Conservation (phyloP, 2,113 vertebrate species). For the Chloebia gouldiae region DNA sequence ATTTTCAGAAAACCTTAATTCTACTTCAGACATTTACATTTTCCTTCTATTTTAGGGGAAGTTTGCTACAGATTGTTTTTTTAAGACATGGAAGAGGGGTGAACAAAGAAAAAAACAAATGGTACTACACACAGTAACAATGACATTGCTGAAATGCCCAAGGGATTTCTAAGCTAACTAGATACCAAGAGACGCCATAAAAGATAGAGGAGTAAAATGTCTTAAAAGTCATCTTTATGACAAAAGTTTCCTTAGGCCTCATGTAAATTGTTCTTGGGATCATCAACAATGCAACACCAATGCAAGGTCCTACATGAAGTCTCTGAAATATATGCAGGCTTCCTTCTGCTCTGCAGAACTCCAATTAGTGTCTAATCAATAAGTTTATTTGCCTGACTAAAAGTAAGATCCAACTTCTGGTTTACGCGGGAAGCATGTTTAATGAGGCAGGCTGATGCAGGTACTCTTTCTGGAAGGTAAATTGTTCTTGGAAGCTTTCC, state of each 20-base stretch:
- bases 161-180: background rate
- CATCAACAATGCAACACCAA: background rate
- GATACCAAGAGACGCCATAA: background rate
- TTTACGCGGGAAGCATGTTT: background rate
- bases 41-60: background rate
- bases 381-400: constrained; percentile 35
- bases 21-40: background rate
- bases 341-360: constrained; percentile 1
- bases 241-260: background rate
- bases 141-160: background rate
- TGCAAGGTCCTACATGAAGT: background rate
- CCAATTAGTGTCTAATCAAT: constrained; percentile 51
- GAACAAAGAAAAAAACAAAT: background rate
- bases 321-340: background rate
- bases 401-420: constrained; percentile 40
- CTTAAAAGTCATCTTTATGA: background rate
- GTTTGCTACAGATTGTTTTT: background rate
- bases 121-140: background rate
- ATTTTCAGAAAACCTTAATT: background rate
- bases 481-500: constrained; percentile 63
- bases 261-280: background rate
- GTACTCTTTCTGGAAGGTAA: constrained; percentile 43
- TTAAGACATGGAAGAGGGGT: background rate
- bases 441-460: constrained; percentile 17
- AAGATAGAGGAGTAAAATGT: background rate